Evolutionary conservation across 2,113 vertebrate species (phyloP), one percentile per base, ranked within the genome.

Genomic region (Mixornis gularis): DNA sequence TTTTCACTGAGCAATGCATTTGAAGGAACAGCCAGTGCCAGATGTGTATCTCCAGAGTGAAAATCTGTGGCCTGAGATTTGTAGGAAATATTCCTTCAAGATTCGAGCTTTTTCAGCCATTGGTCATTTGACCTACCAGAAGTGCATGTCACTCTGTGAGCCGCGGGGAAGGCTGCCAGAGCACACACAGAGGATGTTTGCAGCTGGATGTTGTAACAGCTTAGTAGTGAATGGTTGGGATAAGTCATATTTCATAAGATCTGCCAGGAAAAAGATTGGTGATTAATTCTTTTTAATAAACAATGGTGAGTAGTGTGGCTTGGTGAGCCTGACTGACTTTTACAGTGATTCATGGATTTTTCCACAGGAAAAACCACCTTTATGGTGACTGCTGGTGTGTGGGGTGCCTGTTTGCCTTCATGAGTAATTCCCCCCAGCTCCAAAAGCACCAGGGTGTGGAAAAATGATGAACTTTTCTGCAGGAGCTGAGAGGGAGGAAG

Each of bases 211-310:
- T 84, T 87, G 62, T 85, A 85, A 82, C 87, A 83, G 73, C 87
- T 91, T 79, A 29, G 59, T 85, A 65, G 90, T 64, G 85, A 83
- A 9, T 13, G 34, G 70, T 69, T 84, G 65, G 85, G 73, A 81
- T 94, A 94, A 96, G 94, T 96, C 93, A 92, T 96, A 90, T 88
- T 90, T 93, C 80, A 85, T 44, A 16, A 41, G 7, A 55, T 30
- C 26, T 13, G 70, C 56, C 52, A 59, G 83, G 65, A 71, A 84
- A 79, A 93, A 79, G 74, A 76, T 32, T 10, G 79, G 70, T 72
- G 70, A 93, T 94, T 91, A 91, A 81, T 90, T 76, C 55, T 63
- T 84, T 89, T 55, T 59, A 83, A 51, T n/a, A 71, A 92, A 72
- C 82, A 89, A 40, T 48, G 71, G 52, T 46, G 64, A 91, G 36